A percentile compares a stretch with the other conserved stretches of the same genome.
These are phyloP conservation scores for Acipenser transmontanus DNA, from an alignment of 2,797 vertebrate species.

Conservation along the genomic window DNA sequence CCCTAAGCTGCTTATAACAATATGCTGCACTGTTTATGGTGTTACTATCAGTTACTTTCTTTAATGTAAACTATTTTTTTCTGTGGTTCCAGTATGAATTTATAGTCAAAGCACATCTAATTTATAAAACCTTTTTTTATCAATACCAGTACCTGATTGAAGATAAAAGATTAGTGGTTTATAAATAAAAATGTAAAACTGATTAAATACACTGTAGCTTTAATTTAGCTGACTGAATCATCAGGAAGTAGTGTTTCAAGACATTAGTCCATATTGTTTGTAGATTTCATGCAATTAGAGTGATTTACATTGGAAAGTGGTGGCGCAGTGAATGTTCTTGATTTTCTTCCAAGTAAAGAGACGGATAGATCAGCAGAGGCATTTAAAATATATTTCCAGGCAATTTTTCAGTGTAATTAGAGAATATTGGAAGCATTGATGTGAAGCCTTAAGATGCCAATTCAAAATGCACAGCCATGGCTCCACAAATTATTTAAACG, in stretches of 20 bases:
- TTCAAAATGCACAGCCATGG: conserved; percentile 4
- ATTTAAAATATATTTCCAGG: neutral
- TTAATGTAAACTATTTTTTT: neutral
- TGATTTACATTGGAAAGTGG: neutral
- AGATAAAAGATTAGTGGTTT: too few relatives aligned
- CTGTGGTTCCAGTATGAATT: neutral
- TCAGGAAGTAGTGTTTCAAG: too few relatives aligned
- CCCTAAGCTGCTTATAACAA: neutral
- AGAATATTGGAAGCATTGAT: conserved; percentile 4
- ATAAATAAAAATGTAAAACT: too few relatives aligned
- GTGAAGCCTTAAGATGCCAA: neutral
- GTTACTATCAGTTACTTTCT: neutral
- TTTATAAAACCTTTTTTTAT: too few relatives aligned
- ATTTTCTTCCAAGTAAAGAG: neutral
- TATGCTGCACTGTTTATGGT: neutral
- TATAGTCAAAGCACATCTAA: too few relatives aligned
- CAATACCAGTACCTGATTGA: too few relatives aligned
- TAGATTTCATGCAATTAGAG: neutral
- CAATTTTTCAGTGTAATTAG: conserved; percentile 15
- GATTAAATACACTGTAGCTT: too few relatives aligned
- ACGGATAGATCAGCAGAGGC: neutral
- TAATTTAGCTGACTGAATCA: too few relatives aligned
- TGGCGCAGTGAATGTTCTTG: neutral
- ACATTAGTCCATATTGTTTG: too few relatives aligned
- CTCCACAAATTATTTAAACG: conserved; percentile 19